These are phyloP conservation scores for Pseudochirops corinnae DNA, from an alignment of 2,797 vertebrate species.

Conservation along the genomic window DNA sequence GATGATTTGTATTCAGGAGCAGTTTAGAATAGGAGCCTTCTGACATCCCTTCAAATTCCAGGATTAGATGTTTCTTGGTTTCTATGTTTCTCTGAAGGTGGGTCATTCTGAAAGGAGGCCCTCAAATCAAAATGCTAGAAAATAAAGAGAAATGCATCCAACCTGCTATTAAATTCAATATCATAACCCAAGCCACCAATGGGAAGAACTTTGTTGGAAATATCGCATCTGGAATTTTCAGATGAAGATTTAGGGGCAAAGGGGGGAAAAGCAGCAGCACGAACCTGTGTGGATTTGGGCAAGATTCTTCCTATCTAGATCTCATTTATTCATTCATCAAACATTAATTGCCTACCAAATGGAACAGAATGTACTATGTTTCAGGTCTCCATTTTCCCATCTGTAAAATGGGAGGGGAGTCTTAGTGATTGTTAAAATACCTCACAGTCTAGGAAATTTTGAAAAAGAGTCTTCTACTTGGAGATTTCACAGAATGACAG, in stretches of 20 bases:
- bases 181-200: neutral
- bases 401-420: slow-evolving; percentile 12
- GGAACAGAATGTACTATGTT: neutral
- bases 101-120: neutral
- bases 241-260: neutral
- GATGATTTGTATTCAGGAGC: neutral
- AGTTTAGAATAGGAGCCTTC: neutral
- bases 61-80: neutral
- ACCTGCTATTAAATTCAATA: neutral
- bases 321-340: neutral
- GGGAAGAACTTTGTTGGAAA: neutral
- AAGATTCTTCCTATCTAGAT: neutral
- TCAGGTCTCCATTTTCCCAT: slow-evolving; percentile 29
- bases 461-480: neutral
- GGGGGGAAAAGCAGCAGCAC: neutral
- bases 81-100: neutral
- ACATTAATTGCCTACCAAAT: neutral
- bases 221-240: neutral
- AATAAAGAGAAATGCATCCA: neutral
- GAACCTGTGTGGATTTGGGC: neutral
- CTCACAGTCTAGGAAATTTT: neutral
- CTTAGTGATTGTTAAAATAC: neutral
- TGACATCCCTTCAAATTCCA: neutral
- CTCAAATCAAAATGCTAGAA: neutral
- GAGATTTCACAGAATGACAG: neutral